Evolutionary conservation across 35 echinoderm and acorn worm genomes (phyloP), one percentile per base, ranked within the genome.

Genomic region (Ophiothrix spiculata): DNA sequence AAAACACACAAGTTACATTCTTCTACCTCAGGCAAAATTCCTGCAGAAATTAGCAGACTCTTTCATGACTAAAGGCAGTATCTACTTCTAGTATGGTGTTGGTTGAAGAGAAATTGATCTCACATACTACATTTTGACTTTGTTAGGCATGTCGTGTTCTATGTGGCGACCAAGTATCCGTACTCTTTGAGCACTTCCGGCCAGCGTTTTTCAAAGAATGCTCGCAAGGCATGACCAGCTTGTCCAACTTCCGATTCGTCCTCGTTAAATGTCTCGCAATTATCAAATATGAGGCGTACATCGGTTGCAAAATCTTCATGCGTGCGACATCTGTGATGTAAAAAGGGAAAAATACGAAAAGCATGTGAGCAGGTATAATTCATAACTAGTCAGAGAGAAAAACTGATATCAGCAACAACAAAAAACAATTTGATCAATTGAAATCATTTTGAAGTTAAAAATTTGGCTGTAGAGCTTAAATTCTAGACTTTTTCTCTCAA

Each of bases 211-310:
- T 97, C 90, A 78, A 92, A 98, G 92, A 86, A 98, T 32, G 88
- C 80, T 79, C 92, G 89, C 92, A 99, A 83, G 40, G 85, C 56
- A 41, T 99, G 96, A 3, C 96, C 96, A 4, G 96, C 86, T 16
- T 85, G 81, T 77, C 96, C 96, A 8, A 99, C 96, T 78, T 99
- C 96, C 0, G 96, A 99, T 56, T 99, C 92, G 36, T 99, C 96
- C 75, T 99, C 96, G 45, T 99, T 99, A 79, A 94, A 99, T 33
- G 92, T 99, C 80, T 99, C 92, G 73, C 96, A 99, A 83, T 99
- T 99, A 74, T 94, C 89, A 73, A 99, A 99, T 39, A 99, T 84
- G 0, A 92, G 86, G 16, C 96, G 92, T 28, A 88, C 90, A 84
- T 99, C 96, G 31, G 82, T 77, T 38, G 92, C 92, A 92, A 99